Conservation (phyloP, 2,113 vertebrate species). For the Sinocyclocheilus rhinocerous region DNA sequence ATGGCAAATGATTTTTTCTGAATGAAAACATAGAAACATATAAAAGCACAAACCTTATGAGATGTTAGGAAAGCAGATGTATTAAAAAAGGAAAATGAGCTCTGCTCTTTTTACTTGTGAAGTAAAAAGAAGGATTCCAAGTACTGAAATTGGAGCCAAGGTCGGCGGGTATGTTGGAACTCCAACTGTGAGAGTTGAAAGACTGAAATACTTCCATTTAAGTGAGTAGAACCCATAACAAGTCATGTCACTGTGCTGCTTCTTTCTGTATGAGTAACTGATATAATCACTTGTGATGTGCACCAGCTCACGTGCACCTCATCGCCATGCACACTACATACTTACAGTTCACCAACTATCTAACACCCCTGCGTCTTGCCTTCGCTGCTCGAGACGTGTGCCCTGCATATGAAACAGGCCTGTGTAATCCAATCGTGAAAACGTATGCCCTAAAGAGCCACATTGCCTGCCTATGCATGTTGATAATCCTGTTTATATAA, state of each 20-base stretch:
- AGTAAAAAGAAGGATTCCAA: slow-evolving; percentile 11
- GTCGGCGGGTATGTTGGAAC: not conserved
- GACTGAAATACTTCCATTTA: slow-evolving; percentile 22
- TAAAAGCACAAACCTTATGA: not conserved
- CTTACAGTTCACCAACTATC: slow-evolving; percentile 22
- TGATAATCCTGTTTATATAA: slow-evolving; percentile 19
- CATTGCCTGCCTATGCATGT: slow-evolving; percentile 9
- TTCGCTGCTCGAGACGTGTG: not conserved
- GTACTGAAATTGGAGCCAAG: slow-evolving; percentile 14
- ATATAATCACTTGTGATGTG: slow-evolving; percentile 31
- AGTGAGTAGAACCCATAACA: slow-evolving; percentile 26
- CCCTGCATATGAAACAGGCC: slow-evolving; percentile 31
- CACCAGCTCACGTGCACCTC: not conserved
- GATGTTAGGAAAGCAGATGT: not conserved
- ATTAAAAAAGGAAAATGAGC: slow-evolving; percentile 31
- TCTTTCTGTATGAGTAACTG: not conserved
- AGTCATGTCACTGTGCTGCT: slow-evolving; percentile 19
- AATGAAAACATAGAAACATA: not conserved
- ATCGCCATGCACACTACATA: slow-evolving; percentile 35
- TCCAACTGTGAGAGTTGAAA: slow-evolving; percentile 35
- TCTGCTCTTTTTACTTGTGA: slow-evolving; percentile 16
- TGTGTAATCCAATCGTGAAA: slow-evolving; percentile 30
- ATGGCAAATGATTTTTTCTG: not conserved
- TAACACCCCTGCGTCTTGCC: too few species aligned
- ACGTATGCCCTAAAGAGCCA: slow-evolving; percentile 22